These are phyloP conservation scores for Dermochelys coriacea DNA, from an alignment of 2,797 vertebrate species.

Conservation along the genomic window DNA sequence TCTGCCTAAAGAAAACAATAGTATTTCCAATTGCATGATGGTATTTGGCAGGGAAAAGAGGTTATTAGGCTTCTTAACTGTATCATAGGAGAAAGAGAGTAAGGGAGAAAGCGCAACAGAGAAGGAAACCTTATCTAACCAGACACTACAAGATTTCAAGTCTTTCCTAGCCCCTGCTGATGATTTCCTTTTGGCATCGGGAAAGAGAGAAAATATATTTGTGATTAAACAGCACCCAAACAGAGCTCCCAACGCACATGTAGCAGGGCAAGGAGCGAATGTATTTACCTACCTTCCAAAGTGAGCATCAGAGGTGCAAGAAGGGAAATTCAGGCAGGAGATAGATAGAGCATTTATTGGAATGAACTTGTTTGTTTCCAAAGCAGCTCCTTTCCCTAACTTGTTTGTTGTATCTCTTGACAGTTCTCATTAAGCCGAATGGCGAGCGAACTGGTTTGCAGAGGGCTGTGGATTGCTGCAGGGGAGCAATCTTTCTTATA, in stretches of 20 bases:
- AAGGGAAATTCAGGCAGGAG: background rate
- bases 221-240: accelerated
- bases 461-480: background rate
- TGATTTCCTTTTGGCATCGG: slow-evolving; percentile 3
- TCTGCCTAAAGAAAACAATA: slow-evolving; percentile 75
- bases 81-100: background rate
- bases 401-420: slow-evolving; percentile 2
- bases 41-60: slow-evolving; percentile 55
- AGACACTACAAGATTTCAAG: background rate
- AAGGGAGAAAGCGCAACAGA: background rate
- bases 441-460: background rate
- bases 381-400: background rate
- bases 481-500: background rate
- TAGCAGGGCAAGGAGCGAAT: background rate
- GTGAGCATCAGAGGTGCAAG: accelerated
- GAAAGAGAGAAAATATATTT: background rate
- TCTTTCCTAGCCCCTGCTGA: background rate
- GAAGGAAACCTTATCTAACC: slow-evolving; percentile 12
- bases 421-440: background rate
- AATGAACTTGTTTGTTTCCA: background rate
- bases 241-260: accelerated
- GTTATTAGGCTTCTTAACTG: slow-evolving; percentile 37
- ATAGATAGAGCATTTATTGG: background rate
- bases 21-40: slow-evolving; percentile 62
- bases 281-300: background rate